Percentiles rank a stretch among this genome's conserved stretches.
phyloP scores from a whole-genome alignment of 2,888 invertebrate genomes.

The Elysia crispata region DNA sequence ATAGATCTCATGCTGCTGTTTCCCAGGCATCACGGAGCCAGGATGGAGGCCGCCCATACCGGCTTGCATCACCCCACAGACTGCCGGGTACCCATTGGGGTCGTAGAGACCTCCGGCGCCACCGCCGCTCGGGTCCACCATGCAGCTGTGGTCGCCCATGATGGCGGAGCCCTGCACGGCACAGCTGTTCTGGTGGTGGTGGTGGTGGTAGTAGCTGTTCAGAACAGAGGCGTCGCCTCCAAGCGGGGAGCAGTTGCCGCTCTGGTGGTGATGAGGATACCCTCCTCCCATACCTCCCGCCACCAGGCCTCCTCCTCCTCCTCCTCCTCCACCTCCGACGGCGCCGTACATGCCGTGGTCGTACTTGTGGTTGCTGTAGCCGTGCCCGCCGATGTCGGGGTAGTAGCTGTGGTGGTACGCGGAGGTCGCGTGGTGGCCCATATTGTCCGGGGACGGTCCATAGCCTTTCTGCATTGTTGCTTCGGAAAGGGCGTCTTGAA shows the following conservation, averaged over 20 bases:
- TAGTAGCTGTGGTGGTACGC: constrained; percentile 11
- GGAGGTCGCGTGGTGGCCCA: background rate
- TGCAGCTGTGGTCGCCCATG: background rate
- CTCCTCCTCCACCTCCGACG: no score
- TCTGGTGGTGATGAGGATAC: no score
- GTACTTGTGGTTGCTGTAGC: background rate
- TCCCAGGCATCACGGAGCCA: constrained; percentile 34
- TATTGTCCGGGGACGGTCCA: background rate
- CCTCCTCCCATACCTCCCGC: no score
- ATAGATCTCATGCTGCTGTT: constrained; percentile 52
- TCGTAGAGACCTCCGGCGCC: constrained; percentile 40
- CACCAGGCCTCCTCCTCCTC: no score
- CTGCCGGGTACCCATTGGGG: constrained; percentile 35
- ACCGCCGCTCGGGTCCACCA: constrained; percentile 32
- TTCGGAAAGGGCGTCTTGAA: no score
- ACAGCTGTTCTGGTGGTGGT: no score
- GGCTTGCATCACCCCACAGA: constrained; percentile 45
- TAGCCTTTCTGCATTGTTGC: background rate
- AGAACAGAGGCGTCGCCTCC: no score
- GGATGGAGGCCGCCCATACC: constrained; percentile 48
- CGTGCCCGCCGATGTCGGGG: background rate
- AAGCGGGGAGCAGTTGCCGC: no score
- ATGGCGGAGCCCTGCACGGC: no score
- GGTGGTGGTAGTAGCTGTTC: no score
- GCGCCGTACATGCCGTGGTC: no score